phyloP scores from a whole-genome alignment of 30 jellyfish, hydroid and myxozoan genomes.

The Turritopsis dohrnii region DNA sequence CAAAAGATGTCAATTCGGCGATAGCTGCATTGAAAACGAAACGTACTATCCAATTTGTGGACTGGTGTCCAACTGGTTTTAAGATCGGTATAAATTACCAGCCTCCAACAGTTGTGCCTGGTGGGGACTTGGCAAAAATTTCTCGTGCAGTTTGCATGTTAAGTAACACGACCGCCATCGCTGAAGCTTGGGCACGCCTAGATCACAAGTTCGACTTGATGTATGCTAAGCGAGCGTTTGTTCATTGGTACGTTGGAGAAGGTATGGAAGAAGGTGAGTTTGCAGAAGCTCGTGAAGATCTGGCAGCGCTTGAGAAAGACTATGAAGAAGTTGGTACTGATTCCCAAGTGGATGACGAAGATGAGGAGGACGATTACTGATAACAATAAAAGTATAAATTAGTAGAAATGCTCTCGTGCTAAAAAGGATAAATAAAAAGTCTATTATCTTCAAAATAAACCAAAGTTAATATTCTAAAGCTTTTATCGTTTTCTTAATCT shows the following conservation, averaged over 20 bases:
- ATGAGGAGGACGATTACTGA: constrained; percentile 27
- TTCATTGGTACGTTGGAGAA: constrained; percentile 50
- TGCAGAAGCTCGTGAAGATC: constrained; percentile 91
- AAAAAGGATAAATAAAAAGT: background rate
- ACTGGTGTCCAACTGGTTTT: constrained; percentile 87
- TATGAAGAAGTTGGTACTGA: constrained; percentile 78
- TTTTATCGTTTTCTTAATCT: background rate
- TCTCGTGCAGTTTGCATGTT: constrained; percentile 41
- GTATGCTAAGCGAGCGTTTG: constrained; percentile 48
- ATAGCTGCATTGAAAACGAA: constrained; percentile 67
- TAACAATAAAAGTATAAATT: constrained; percentile 41
- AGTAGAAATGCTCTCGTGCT: background rate
- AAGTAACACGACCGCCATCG: constrained; percentile 43
- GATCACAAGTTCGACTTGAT: constrained; percentile 40
- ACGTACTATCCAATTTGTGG: constrained; percentile 80
- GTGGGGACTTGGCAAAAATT: constrained; percentile 39
- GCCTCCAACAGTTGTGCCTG: constrained; percentile 66
- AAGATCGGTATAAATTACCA: constrained; percentile 76
- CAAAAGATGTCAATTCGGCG: constrained; percentile 86
- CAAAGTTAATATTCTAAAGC: background rate
- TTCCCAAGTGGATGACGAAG: constrained; percentile 39
- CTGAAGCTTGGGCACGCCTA: constrained; percentile 46
- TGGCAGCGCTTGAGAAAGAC: constrained; percentile 84
- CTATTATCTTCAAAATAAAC: background rate
- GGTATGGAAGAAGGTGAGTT: constrained; percentile 95